Base-by-base conservation (phyloP, 1,140 invertebrate species). In the Drosophila melanica region DNA sequence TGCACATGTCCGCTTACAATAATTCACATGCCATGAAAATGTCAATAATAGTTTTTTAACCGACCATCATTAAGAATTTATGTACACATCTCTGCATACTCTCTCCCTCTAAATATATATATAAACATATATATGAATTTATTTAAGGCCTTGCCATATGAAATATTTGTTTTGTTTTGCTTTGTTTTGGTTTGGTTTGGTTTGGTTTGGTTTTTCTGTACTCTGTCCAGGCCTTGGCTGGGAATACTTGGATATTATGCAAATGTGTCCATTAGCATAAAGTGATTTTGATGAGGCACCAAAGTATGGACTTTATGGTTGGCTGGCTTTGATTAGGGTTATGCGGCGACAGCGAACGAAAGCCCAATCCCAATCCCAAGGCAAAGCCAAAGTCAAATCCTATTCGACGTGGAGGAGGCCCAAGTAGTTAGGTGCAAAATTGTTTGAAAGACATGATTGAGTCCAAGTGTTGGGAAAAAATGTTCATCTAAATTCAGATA, bases 211-310 rank as follows among this genome's bases (percentile, higher is more conserved):
- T n/a, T n/a, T n/a, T n/a, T n/a, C 30, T n/a, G 14, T 37, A 35
- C 14, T 30, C 44, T 30, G 16, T 51, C n/a, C 12, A 5, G 12
- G 10, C 23, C 27, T 0, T 10, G 20, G 41, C 33, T n/a, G 55
- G 63, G 59, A 57, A 63, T 69, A 51, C 79, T 81, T 66, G 60
- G 68, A 70, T 87, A 86, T 86, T 86, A 86, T 86, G 82, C 84
- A 82, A 86, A 86, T 86, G 82, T 69, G 48, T 65, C 75, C 76
- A 86, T 86, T 86, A 86, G 81, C 81, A 86, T 86, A 86, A 86
- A 86, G 84, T 86, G 81, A 86, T 86, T 87, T 86, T 86, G 81
- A 86, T 86, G 81, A 86, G 81, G 75, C 81, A 87, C 79, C 78
- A 86, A 81, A 86, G 81, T 86, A 35, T 35, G 82, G 81, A 86